Base-by-base conservation (phyloP, 2,888 invertebrate genomes). In the Brachyptera risi region DNA sequence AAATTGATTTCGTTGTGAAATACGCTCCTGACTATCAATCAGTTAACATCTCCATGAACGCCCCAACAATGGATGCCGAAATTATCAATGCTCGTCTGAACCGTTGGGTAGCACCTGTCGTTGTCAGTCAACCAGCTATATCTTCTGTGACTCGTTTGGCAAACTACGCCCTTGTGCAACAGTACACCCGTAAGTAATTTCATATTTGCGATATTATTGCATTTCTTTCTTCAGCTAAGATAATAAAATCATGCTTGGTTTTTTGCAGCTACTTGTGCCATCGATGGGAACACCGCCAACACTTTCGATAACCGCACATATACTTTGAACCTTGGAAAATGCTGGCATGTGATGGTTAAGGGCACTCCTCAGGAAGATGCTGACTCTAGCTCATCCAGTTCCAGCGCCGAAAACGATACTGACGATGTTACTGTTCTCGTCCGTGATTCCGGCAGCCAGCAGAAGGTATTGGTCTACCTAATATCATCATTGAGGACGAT, bases 281-380 rank as follows among this genome's bases (percentile, higher is more conserved):
- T 88, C 42, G 87, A 87, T 65, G 75, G 78, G 27, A 78, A 74
- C 56, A 74, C 73, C 58, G 78, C 82, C 56, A 79, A 75, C 66
- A 87, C 88, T 1, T 88, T 88, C 74, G 86, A 87, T 74, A 81
- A 83, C 70, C 80, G 78, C 42, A 76, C 78, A 27, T 86, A 83
- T 71, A 76, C 81, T 11, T 76, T 83, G 67, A 72, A 77, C 27
- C 67, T 78, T 70, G 74, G 78, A 69, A 68, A 76, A 42, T 79
- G 80, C 31, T 87, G 86, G 85, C 83, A 87, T 67, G 82, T 85
- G 0, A 78, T 81, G 62, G 73, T 84, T 72, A 50, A 40, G 21
- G 35, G 54, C 7, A 56, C 56, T 21, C 65, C 65, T 7, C 51
- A 64, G 35, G 23, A 56, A 11, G 79, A 80, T 37, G 79, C 83